phyloP scores from a whole-genome alignment of 2,888 invertebrate genomes.

The Melinaea menophilus region DNA sequence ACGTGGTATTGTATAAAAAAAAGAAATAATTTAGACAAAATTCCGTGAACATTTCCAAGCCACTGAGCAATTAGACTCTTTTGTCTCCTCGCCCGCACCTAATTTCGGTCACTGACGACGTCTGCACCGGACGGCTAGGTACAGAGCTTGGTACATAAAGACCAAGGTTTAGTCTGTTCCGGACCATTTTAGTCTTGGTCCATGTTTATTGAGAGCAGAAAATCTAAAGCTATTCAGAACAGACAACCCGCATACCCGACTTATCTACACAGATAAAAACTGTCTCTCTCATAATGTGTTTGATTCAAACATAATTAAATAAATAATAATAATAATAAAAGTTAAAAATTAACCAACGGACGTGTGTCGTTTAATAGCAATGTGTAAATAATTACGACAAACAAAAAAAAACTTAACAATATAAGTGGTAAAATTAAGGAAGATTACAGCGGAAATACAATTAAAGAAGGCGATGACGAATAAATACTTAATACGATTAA shows the following conservation, averaged over 20 bases:
- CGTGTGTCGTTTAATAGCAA: conserved; percentile 12
- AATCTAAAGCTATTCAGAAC: neutral
- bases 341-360: conserved; percentile 3
- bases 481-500: conserved; percentile 13
- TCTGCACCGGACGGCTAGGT: neutral
- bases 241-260: neutral
- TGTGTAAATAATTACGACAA: conserved; percentile 21
- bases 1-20: too few species aligned
- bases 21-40: neutral
- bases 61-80: neutral
- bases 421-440: conserved; percentile 20
- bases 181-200: neutral
- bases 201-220: neutral
- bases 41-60: neutral
- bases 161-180: neutral
- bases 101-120: neutral
- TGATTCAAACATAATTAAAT: conserved; percentile 9
- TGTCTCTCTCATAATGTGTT: too few species aligned
- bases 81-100: conserved; percentile 4
- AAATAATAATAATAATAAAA: conserved; percentile 6
- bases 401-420: conserved; percentile 14
- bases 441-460: conserved; percentile 16
- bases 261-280: neutral
- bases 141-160: neutral
- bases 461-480: conserved; percentile 15